Evolutionary conservation across 1,140 invertebrate species (phyloP).

Genomic region (Temnothorax curvispinosus): DNA sequence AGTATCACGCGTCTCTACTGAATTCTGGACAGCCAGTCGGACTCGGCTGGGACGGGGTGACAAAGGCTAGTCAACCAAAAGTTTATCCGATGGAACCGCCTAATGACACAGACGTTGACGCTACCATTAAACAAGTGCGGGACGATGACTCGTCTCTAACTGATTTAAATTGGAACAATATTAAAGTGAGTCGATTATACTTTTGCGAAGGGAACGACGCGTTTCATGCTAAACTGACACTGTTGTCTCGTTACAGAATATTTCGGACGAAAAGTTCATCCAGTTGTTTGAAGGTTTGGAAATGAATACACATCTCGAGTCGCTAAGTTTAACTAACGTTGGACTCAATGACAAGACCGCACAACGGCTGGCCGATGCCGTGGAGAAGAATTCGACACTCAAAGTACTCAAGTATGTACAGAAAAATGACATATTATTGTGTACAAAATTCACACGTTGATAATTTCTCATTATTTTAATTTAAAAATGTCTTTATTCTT

Average conservation of each 20-base stretch:
- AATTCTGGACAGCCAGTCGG: constrained; percentile 96
- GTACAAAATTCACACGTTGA: background rate
- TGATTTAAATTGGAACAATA: constrained; percentile 98
- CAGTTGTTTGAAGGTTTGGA: constrained; percentile 95
- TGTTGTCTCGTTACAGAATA: constrained; percentile 91
- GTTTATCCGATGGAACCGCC: constrained; percentile 96
- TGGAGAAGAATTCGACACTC: constrained; percentile 95
- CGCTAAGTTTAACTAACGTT: constrained; percentile 96
- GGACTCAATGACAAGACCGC: constrained; percentile 96
- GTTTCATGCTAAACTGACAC: background rate
- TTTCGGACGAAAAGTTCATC: constrained; percentile 98
- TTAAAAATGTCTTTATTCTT: constrained; percentile 71
- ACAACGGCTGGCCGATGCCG: constrained; percentile 92
- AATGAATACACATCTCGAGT: constrained; percentile 96
- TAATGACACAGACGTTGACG: constrained; percentile 97
- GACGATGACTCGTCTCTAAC: constrained; percentile 95
- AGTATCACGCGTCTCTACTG: constrained; percentile 98
- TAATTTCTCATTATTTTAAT: constrained; percentile 31
- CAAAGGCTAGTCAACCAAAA: constrained; percentile 97
- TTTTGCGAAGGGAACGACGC: background rate
- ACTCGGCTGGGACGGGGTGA: constrained; percentile 96
- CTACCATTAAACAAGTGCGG: constrained; percentile 94
- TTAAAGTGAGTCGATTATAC: constrained; percentile 90
- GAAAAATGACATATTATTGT: background rate
- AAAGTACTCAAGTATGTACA: constrained; percentile 92